phyloP scores from a whole-genome alignment of 1,140 invertebrate genomes.

The Grapholita molesta region DNA sequence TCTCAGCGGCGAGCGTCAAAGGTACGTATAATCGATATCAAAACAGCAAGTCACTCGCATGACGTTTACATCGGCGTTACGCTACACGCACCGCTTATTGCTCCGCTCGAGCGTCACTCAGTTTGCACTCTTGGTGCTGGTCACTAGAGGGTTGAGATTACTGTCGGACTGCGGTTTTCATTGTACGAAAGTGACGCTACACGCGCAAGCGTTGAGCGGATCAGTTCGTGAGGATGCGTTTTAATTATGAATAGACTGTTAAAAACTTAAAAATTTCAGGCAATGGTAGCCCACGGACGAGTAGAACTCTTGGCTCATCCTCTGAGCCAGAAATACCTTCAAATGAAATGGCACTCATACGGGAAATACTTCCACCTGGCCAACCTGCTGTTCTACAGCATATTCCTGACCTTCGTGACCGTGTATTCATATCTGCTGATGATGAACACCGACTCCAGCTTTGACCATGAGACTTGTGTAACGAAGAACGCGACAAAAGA shows the following conservation, averaged over 20 bases:
- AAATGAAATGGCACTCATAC: conserved; percentile 94
- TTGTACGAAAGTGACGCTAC: too few relatives aligned
- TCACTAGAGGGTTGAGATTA: too few relatives aligned
- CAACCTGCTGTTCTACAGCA: conserved; percentile 86
- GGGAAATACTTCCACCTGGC: conserved; percentile 90
- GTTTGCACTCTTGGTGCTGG: too few relatives aligned
- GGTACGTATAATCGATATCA: too few relatives aligned
- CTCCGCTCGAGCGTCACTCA: too few relatives aligned
- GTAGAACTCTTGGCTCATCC: conserved; percentile 90
- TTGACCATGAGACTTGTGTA: conserved; percentile 76
- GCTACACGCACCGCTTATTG: too few relatives aligned
- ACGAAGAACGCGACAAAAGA: conserved; percentile 75
- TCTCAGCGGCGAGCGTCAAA: too few relatives aligned
- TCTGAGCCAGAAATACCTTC: conserved; percentile 89
- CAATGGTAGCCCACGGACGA: conserved; percentile 88
- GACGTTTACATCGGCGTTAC: too few relatives aligned
- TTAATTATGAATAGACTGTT: not conserved
- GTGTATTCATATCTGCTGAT: conserved; percentile 83
- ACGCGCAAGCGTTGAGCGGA: too few relatives aligned
- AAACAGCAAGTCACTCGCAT: too few relatives aligned
- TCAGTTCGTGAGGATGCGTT: not conserved
- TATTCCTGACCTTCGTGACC: conserved; percentile 87
- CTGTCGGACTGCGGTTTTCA: too few relatives aligned
- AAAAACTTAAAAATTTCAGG: conserved; percentile 72
- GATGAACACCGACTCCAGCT: conserved; percentile 40